phyloP scores from a whole-genome alignment of 2,113 vertebrate species.

The Hyperopisus bebe region DNA sequence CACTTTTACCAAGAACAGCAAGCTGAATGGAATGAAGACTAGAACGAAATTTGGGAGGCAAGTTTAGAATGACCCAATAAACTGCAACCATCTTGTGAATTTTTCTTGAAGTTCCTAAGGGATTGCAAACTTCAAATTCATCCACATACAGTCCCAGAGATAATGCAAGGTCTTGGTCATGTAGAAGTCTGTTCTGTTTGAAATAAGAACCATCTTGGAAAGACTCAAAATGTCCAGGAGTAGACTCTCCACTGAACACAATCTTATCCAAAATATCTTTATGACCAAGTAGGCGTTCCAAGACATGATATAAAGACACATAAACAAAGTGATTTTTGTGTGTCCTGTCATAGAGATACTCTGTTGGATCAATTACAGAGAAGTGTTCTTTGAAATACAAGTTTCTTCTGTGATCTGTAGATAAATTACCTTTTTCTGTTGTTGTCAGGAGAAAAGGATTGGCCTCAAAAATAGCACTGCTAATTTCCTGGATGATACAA shows the following conservation, averaged over 20 bases:
- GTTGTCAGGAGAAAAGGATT: no score
- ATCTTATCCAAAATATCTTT: not conserved
- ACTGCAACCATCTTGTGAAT: not conserved
- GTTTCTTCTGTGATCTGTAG: constrained; percentile 18
- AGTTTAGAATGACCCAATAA: constrained; percentile 11
- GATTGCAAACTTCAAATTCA: constrained; percentile 22
- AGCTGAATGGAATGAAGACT: not conserved
- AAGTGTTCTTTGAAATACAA: constrained; percentile 28
- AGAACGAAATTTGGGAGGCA: not conserved
- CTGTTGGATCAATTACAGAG: constrained; percentile 22
- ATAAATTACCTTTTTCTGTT: no score
- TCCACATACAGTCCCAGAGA: not conserved
- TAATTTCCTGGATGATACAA: no score
- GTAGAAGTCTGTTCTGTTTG: constrained; percentile 24
- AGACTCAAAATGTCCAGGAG: not conserved
- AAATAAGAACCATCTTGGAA: constrained; percentile 14
- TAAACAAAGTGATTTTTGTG: constrained; percentile 26
- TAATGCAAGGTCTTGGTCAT: not conserved
- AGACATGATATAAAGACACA: constrained; percentile 20
- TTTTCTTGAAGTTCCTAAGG: constrained; percentile 9
- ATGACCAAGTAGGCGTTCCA: constrained; percentile 22
- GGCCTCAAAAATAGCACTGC: no score
- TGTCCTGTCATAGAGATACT: constrained; percentile 17
- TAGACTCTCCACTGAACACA: not conserved
- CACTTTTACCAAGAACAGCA: not conserved